Percentiles rank a stretch among this genome's conserved stretches.
phyloP scores from a whole-genome alignment of 2,113 vertebrate genomes.

The Mobula birostris region DNA sequence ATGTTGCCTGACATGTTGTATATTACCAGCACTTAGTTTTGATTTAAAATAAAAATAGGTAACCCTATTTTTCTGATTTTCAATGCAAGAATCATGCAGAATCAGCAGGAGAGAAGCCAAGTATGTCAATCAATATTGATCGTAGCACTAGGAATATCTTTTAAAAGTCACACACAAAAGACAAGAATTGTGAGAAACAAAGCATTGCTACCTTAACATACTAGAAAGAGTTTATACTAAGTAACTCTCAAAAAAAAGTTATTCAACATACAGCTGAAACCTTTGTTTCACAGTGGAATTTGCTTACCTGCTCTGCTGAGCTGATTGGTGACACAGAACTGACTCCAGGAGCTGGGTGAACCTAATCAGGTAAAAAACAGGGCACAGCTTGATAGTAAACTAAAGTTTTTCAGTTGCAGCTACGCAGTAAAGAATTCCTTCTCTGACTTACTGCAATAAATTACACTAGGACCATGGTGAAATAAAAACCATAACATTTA shows the following conservation, averaged over 20 bases:
- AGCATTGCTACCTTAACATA: not conserved
- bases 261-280: not conserved
- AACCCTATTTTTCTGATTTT: not conserved
- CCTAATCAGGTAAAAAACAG: slow-evolving; percentile 8
- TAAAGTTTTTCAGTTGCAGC: not conserved
- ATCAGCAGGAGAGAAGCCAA: not conserved
- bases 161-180: not conserved
- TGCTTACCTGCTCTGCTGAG: slow-evolving; percentile 27
- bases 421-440: not conserved
- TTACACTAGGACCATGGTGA: not conserved
- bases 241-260: not conserved
- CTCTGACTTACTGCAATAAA: not conserved
- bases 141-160: not conserved
- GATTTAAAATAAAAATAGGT: not conserved
- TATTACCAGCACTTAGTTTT: too few species aligned
- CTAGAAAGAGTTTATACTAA: not conserved
- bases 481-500: not conserved
- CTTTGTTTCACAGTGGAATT: not conserved
- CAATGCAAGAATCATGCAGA: not conserved
- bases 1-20: too few species aligned
- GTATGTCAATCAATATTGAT: not conserved
- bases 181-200: not conserved
- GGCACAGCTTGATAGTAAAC: not conserved
- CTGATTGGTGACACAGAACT: not conserved
- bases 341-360: not conserved